Evolutionary conservation across 2,113 vertebrate genomes (phyloP).

Genomic region (Rutilus rutilus): DNA sequence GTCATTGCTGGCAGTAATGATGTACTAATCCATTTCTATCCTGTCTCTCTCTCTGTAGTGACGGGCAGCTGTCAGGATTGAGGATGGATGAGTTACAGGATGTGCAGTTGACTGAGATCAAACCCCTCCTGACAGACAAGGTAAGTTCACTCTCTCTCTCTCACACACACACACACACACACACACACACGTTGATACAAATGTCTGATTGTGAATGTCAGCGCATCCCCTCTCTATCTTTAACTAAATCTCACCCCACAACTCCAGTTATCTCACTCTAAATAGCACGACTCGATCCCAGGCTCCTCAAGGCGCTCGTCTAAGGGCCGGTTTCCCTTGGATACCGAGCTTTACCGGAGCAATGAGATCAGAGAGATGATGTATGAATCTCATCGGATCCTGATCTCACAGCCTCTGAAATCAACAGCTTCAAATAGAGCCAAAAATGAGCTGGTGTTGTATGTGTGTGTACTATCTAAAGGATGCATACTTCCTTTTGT

Average conservation of each 20-base stretch:
- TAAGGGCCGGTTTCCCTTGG: constrained; percentile 49
- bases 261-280: constrained; percentile 9
- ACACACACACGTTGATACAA: neutral
- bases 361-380: constrained; percentile 31
- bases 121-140: constrained; percentile 91
- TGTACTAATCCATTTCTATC: neutral
- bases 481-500: neutral
- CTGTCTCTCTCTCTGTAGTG: constrained; percentile 24
- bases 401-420: constrained; percentile 8
- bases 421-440: neutral
- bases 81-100: constrained; percentile 95
- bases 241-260: neutral
- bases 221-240: neutral
- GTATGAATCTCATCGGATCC: constrained; percentile 37
- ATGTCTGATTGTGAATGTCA: neutral
- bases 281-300: constrained; percentile 10
- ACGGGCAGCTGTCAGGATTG: constrained; percentile 47
- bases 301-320: neutral
- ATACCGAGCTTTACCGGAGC: constrained; percentile 34
- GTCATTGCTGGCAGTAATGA: neutral
- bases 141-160: constrained; percentile 77
- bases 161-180: no score
- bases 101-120: constrained; percentile 94
- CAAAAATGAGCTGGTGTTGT: constrained; percentile 3
- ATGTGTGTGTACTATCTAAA: neutral